Percentiles rank a stretch among this genome's conserved stretches.
These are phyloP conservation scores for Ciconia stormi DNA, from an alignment of 2,113 vertebrate species.

Conservation along the genomic window DNA sequence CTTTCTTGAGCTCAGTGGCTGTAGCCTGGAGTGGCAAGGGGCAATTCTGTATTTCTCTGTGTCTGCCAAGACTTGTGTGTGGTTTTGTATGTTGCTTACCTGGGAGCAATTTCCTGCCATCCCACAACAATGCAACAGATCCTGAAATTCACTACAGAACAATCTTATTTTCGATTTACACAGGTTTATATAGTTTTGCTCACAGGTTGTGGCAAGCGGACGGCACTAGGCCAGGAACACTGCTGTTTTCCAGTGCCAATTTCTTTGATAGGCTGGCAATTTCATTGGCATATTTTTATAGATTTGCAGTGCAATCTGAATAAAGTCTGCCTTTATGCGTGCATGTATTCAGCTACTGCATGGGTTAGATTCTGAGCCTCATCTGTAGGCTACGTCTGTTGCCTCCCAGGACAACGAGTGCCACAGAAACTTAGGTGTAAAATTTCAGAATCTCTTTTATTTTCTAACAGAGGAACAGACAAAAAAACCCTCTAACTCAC, in stretches of 20 bases:
- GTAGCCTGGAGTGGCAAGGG: not conserved
- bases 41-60: not conserved
- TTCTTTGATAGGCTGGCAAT: conserved; percentile 22
- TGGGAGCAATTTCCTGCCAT: not conserved
- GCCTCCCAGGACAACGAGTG: not conserved
- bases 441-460: conserved; percentile 1
- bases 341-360: not conserved
- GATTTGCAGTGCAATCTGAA: not conserved
- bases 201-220: not conserved
- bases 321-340: not conserved
- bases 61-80: not conserved
- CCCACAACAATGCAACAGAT: not conserved
- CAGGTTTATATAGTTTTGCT: conserved; percentile 4
- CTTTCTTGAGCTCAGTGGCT: not conserved
- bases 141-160: conserved; percentile 3
- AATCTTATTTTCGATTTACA: not conserved
- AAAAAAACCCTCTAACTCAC: not conserved
- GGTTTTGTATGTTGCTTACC: not conserved
- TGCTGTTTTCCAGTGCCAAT: conserved; percentile 37
- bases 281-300: conserved; percentile 48
- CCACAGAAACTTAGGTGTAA: not conserved
- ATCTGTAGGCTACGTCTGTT: not conserved
- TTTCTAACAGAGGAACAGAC: not conserved
- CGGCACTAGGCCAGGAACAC: conserved; percentile 1
- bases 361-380: not conserved